Conservation (phyloP, 2,888 invertebrate genomes). For the Sphaeridia pumilis region DNA sequence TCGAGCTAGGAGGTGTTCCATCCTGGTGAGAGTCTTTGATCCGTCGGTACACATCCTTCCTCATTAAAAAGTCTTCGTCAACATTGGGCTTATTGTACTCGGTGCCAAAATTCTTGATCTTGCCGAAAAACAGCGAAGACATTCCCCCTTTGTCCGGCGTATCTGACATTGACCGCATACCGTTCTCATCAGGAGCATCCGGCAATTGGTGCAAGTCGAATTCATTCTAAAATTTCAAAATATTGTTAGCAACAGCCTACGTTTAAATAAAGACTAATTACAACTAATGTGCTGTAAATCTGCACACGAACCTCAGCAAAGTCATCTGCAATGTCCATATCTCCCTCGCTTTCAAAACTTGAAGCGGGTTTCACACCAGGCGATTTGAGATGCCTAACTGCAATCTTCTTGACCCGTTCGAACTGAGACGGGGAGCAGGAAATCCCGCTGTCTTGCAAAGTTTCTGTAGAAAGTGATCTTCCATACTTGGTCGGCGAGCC, state of each 20-base stretch:
- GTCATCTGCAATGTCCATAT: constrained; percentile 5
- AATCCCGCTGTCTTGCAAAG: constrained; percentile 9
- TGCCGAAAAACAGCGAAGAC: constrained; percentile 1
- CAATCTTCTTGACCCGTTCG: background rate
- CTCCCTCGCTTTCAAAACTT: constrained; percentile 9
- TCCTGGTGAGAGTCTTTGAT: background rate
- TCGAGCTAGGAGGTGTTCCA: constrained; percentile 9
- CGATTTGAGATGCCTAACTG: background rate
- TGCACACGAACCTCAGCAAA: background rate
- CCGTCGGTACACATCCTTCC: constrained; percentile 3
- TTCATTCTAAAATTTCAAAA: background rate
- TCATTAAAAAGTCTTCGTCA: constrained; percentile 8
- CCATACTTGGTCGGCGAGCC: background rate
- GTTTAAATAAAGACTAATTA: background rate
- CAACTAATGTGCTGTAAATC: no score
- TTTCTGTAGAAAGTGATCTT: background rate
- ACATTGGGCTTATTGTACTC: background rate
- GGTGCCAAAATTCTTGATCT: constrained; percentile 5
- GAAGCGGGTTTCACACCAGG: background rate
- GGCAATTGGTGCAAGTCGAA: constrained; percentile 3
- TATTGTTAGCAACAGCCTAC: no score
- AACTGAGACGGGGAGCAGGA: constrained; percentile 2
- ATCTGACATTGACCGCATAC: no score
- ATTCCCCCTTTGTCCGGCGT: background rate
- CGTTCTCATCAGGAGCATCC: background rate